Evolutionary conservation across 2,113 vertebrate genomes (phyloP), one percentile per base, ranked within the genome.

Genomic region (Abramis brama): DNA sequence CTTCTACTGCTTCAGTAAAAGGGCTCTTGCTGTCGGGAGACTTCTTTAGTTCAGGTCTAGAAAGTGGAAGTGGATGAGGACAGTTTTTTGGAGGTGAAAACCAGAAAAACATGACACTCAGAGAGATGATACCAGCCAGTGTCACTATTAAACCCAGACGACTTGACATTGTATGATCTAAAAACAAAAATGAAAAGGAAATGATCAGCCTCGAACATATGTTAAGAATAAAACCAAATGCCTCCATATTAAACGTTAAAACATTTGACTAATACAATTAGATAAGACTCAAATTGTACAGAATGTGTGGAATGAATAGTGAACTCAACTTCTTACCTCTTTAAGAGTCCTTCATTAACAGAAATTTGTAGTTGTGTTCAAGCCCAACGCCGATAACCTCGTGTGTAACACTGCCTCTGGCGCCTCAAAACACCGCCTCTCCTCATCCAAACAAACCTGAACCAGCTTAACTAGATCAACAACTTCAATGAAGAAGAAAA

Each of bases 1-100:
- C 1, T 21, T 73, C 21, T 25, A 9, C 23, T 75, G 2, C 3
- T 4, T 19, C 6, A 68, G 62, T 3, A 57, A 8, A 0, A 57
- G 55, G 3, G 7, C 2, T 57, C 1, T 57, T 7, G 19, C 0
- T 21, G 6, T 21, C 6, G 6, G 6, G 13, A 21, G 6, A 2
- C 6, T 0, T 21, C 6, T 21, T 7, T 57, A 8, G 52, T 7
- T 1, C 2, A 2, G 52, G 2, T 57, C 19, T 57, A 21, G 13
- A 94, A 5, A 91, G 43, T 6, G 7, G 78, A 0, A 1, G 43
- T 6, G 7, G 78, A 0, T 0, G 13, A 19, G 59, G 59, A 11
- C 78, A 45, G 3, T 19, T 47, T 4, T 2, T n/a, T 11, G n/a
- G 17, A 64, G 39, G 8, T 45, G n/a, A 1, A 23, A 47, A 23